Evolutionary conservation across 2,113 vertebrate genomes (phyloP), one percentile per base, ranked within the genome.

Genomic region (Phyllopteryx taeniolatus): DNA sequence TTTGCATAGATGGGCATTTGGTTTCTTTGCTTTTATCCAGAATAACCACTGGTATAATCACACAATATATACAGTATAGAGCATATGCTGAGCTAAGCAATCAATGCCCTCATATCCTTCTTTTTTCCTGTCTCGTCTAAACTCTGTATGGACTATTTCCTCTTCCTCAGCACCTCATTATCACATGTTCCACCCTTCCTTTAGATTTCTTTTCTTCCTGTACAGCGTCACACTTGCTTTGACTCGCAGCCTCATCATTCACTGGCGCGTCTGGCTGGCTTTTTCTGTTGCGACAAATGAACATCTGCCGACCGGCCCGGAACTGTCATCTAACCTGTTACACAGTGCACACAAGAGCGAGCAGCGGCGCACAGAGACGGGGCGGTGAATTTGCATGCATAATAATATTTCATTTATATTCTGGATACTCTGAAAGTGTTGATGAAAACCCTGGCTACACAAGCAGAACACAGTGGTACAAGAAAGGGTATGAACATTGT

Each of bases 391-490:
- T 77, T 51, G 49, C 61, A 78, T 71, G 74, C 59, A 63, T 72
- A 83, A 47, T 85, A 83, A 87, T 78, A 68, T 76, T 79, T 76
- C 76, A 77, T 81, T 83, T 83, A 76, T 81, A 83, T 82, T 75
- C 65, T 0, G 47, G 39, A 64, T 71, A 66, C 67, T 75, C 33
- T 8, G 42, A 70, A 84, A 76, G 59, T 60, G 69, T 84, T 81
- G 70, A 75, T 68, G 42, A 79, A 82, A 79, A 53, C 9, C 64
- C 74, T 66, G 66, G 44, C 57, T 22, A 59, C 67, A 33, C 67
- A 75, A 31, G 76, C 70, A 71, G 56, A 35, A 35, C 22, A 8
- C 59, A 14, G 13, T 61, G 61, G 74, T 78, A 74, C 72, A 76
- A 76, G 78, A 51, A 70, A 70, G 75, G 66, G 70, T 76, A 67